Evolutionary conservation across 2,113 vertebrate genomes (phyloP), one percentile per base, ranked within the genome.

Genomic region (Phycodurus eques): DNA sequence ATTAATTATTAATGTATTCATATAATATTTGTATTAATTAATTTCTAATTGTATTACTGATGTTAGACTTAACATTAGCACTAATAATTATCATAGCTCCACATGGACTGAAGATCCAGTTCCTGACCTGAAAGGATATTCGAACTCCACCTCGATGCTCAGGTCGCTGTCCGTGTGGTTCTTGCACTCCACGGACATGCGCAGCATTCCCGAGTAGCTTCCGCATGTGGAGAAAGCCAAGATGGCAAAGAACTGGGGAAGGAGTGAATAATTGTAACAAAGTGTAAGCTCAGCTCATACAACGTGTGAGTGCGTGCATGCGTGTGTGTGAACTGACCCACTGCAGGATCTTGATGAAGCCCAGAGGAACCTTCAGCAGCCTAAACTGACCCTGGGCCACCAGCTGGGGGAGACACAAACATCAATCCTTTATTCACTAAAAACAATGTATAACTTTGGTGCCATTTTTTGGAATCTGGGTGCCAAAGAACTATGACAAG

Each of bases 201-300:
- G 93, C 80, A 97, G 94, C 90, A 94, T 92, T 81, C 95, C 95
- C 4, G 90, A 92, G 88, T 97, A 97, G 80, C 95, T 95, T 84
- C 95, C 95, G 63, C 95, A 96, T 75, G 95, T 97, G 20, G 95
- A 95, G 82, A 97, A 97, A 74, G 95, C 95, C 74, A 97, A 96
- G 90, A 97, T 97, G 42, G 95, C 94, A 85, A 97, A 97, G 79
- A 97, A 92, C 95, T 97, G 90, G 13, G 63, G 43, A 35, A 17
- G 35, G 14, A 61, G 35, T 3, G 6, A 14, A 15, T 14, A 17
- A 15, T 61, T 35, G n/a, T 56, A n/a, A 56, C 20, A 22, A 61
- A 61, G 31, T 3, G 31, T 33, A 31, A 9, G 15, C 56, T 59
- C 56, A 15, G 8, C 14, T 15, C 31, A 35, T 33, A 33, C 59